Evolutionary conservation across 2,888 invertebrate genomes (phyloP).

Genomic region (Nemoura dubitans): DNA sequence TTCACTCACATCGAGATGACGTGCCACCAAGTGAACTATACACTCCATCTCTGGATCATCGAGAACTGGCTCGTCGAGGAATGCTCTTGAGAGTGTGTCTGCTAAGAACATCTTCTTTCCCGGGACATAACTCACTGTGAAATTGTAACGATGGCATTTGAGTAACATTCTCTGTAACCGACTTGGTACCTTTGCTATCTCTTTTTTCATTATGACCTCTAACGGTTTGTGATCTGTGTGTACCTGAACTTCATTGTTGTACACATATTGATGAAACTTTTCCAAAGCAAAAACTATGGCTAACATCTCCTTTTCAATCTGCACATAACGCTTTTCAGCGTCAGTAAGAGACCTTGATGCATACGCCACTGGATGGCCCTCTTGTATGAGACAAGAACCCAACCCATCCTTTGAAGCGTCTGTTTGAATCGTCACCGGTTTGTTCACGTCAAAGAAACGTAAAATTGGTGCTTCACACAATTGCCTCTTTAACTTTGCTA

Average conservation of each 20-base stretch:
- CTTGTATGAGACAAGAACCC: constrained; percentile 31
- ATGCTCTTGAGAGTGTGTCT: constrained; percentile 38
- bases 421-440: constrained; percentile 7
- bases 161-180: constrained; percentile 31
- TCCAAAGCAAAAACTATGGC: constrained; percentile 31
- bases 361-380: constrained; percentile 19
- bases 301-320: constrained; percentile 36
- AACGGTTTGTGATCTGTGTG: constrained; percentile 41
- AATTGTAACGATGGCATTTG: constrained; percentile 17
- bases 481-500: background rate
- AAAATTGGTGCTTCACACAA: background rate
- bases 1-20: constrained; percentile 31
- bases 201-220: constrained; percentile 25
- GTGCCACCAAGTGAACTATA: constrained; percentile 30
- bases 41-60: constrained; percentile 41
- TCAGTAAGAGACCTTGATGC: constrained; percentile 19
- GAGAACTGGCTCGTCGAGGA: background rate
- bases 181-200: constrained; percentile 19
- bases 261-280: constrained; percentile 37
- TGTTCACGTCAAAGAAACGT: background rate
- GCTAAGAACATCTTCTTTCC: constrained; percentile 36
- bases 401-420: constrained; percentile 25
- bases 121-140: constrained; percentile 34
- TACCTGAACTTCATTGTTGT: constrained; percentile 1
- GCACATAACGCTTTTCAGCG: constrained; percentile 27